These are phyloP conservation scores for Caenorhabditis zanzibari DNA, from an alignment of 2,888 invertebrate species.

Conservation along the genomic window DNA sequence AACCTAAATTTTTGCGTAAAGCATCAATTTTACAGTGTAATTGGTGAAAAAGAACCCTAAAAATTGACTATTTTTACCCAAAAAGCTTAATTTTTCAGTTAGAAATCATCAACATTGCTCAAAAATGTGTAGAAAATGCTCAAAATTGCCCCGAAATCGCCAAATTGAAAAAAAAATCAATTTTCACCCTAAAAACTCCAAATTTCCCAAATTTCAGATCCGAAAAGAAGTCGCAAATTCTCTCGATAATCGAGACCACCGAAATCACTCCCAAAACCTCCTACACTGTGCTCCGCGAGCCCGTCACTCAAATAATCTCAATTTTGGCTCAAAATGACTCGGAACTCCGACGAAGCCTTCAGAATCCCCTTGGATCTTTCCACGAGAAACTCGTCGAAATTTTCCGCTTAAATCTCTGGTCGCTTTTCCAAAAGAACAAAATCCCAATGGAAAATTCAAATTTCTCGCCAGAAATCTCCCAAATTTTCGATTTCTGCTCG, in stretches of 20 bases:
- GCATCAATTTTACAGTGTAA: too few relatives aligned
- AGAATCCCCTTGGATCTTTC: constrained; percentile 10
- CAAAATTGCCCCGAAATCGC: too few relatives aligned
- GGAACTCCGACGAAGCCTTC: neutral
- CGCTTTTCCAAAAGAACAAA: constrained; percentile 33
- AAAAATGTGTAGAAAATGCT: too few relatives aligned
- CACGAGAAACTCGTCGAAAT: neutral
- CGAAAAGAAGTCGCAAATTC: constrained; percentile 5
- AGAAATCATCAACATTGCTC: neutral
- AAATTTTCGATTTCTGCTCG: constrained; percentile 15
- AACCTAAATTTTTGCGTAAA: too few relatives aligned
- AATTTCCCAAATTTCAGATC: constrained; percentile 12
- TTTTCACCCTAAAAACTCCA: neutral
- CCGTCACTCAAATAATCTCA: neutral
- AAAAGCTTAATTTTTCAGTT: neutral
- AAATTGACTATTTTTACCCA: too few relatives aligned
- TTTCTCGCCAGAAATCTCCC: neutral
- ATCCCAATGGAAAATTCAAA: constrained; percentile 31
- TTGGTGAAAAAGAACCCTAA: too few relatives aligned
- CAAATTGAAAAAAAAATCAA: constrained; percentile 2
- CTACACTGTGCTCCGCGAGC: neutral
- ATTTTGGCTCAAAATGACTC: neutral
- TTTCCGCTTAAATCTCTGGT: constrained; percentile 44
- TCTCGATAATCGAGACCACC: neutral
- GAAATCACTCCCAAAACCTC: neutral